Evolutionary conservation across 2,113 vertebrate genomes (phyloP).

Genomic region (Myotis brandtii): DNA sequence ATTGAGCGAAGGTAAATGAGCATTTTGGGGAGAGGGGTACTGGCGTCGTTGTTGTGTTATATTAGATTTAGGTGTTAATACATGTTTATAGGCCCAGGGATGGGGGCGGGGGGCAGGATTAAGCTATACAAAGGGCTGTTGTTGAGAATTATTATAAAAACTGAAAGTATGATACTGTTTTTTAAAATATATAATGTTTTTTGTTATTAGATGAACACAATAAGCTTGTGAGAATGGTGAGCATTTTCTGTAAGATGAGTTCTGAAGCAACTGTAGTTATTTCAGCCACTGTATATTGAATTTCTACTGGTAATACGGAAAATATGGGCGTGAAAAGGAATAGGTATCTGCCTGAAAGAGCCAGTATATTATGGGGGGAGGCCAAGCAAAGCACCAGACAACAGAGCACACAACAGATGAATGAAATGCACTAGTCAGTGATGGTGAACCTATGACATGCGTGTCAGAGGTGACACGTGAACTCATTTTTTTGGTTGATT

Average conservation of each 20-base stretch:
- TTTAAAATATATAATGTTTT: background rate
- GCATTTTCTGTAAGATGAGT: background rate
- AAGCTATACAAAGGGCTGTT: background rate
- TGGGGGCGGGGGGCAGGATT: background rate
- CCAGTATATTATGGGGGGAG: background rate
- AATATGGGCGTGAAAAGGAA: background rate
- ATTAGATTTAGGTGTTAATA: background rate
- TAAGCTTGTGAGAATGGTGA: background rate
- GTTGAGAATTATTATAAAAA: slow-evolving; percentile 13
- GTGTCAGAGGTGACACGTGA: no score
- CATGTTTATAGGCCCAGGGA: background rate
- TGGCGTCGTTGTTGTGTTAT: background rate
- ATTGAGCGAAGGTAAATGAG: slow-evolving; percentile 95
- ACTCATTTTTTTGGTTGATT: no score
- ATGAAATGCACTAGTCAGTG: background rate
- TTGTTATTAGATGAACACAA: background rate
- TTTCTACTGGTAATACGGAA: background rate
- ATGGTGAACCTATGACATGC: no score
- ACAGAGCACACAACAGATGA: background rate
- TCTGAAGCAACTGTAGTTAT: background rate
- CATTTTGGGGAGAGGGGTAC: background rate
- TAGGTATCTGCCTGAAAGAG: background rate
- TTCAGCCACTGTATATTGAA: background rate
- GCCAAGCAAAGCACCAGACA: no score
- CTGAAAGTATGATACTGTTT: background rate